Conservation (phyloP, 2,888 invertebrate species). For the Ischnus inquisitorius region DNA sequence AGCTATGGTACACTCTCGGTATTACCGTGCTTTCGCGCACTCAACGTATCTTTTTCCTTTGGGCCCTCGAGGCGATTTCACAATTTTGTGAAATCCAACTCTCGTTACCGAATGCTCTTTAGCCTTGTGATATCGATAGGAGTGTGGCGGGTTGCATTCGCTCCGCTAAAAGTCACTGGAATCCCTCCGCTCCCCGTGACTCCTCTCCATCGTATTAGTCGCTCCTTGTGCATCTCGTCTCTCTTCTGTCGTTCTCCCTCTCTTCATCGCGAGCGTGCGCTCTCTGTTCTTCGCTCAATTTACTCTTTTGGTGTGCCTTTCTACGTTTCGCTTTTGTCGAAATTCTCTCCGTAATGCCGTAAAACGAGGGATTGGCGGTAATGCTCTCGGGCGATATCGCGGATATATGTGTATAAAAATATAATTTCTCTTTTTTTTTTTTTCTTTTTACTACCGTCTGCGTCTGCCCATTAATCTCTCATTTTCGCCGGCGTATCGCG, state of each 20-base stretch:
- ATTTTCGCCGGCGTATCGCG: slow-evolving; percentile 3
- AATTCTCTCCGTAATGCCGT: slow-evolving; percentile 49
- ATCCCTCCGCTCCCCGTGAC: slow-evolving; percentile 19
- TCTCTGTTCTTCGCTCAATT: slow-evolving; percentile 58
- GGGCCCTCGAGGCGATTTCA: slow-evolving; percentile 20
- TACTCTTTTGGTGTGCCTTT: slow-evolving; percentile 12
- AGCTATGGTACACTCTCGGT: neutral
- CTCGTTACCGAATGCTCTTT: slow-evolving; percentile 68
- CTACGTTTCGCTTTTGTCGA: slow-evolving; percentile 27
- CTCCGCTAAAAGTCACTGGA: slow-evolving; percentile 54
- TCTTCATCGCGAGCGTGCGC: slow-evolving; percentile 40
- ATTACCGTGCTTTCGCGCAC: neutral
- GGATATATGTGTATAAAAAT: slow-evolving; percentile 2
- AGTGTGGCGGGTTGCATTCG: slow-evolving; percentile 57
- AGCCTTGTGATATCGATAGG: slow-evolving; percentile 55
- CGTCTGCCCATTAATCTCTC: neutral
- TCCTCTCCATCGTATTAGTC: slow-evolving; percentile 13
- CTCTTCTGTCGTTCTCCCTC: slow-evolving; percentile 50
- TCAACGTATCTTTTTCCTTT: neutral
- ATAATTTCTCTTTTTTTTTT: slow-evolving; percentile 11
- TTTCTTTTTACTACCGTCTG: slow-evolving; percentile 3
- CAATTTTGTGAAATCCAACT: slow-evolving; percentile 44
- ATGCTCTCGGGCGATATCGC: slow-evolving; percentile 33
- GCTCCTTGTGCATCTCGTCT: slow-evolving; percentile 57
- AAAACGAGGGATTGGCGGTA: slow-evolving; percentile 46